Percentiles rank a stretch among this genome's conserved stretches.
phyloP scores from a whole-genome alignment of 2,797 vertebrate genomes.

The Myotis findleyi region DNA sequence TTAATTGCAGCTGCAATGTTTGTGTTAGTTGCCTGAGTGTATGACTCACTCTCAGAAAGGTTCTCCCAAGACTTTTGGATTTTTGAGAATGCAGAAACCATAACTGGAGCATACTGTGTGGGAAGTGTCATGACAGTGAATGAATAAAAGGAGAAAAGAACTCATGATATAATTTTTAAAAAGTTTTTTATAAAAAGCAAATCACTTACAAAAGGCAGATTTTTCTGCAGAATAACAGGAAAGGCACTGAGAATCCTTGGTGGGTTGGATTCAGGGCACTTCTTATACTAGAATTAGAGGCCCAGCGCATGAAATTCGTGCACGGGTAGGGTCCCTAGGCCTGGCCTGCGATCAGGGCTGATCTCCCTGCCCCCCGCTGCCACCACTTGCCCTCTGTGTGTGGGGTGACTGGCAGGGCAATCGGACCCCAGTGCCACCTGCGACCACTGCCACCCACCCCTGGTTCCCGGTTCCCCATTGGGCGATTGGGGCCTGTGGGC shows the following conservation, averaged over 20 bases:
- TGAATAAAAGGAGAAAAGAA: conserved; percentile 27
- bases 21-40: conserved; percentile 40
- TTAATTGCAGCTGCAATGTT: conserved; percentile 51
- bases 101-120: conserved; percentile 51
- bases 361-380: too few species aligned
- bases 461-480: too few species aligned
- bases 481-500: too few species aligned
- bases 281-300: background rate
- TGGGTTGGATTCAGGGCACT: background rate
- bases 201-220: conserved; percentile 42
- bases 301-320: too few species aligned
- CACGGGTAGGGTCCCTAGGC: too few species aligned
- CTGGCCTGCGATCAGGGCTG: too few species aligned
- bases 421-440: too few species aligned
- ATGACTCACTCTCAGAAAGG: conserved; percentile 55
- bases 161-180: background rate
- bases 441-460: too few species aligned
- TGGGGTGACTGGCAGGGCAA: too few species aligned
- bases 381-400: too few species aligned
- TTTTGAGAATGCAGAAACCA: conserved; percentile 68
- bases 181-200: conserved; percentile 51
- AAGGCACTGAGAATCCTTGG: background rate
- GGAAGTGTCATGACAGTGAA: conserved; percentile 64
- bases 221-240: conserved; percentile 6
- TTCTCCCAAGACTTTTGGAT: conserved; percentile 60